Evolutionary conservation across 2,888 invertebrate species (phyloP), one percentile per base, ranked within the genome.

Genomic region (Hirtodrosophila histrioides): DNA sequence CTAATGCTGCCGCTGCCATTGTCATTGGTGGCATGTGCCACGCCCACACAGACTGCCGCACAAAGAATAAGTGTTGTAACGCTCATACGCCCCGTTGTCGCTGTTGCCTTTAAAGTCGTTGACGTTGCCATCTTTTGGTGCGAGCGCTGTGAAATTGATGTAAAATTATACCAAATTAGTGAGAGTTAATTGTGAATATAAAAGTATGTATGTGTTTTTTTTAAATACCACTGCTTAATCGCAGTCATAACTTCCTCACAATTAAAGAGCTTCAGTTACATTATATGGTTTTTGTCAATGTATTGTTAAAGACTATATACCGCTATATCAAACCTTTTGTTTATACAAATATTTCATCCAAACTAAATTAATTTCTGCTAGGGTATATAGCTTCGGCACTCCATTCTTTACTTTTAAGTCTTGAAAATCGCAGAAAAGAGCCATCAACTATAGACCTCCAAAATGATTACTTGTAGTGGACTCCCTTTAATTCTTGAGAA

Each of bases 141-240:
- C 72, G 55, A 63, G 58, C 46, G 61, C 83, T 84, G 75, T 51
- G 58, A 73, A 80, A 71, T 74, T 62, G 57, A 33, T 36, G 51
- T 4, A 49, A 68, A 61, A 54, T 71, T 27, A 7, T 33, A 44
- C 1, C 41, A 62, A 73, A 77, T 71, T 71, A 81, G 65, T 69
- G 6, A 63, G 37, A 67, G 48, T 44, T 64, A 57, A 76, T 67
- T 75, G 41, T 50, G 31, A 40, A 12, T 45, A 17, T n/a, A 40
- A n/a, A 17, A n/a, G 29, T 51, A 17, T 29, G 12, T 4, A 36
- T 36, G 11, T 50, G 27, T 4, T 6, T 8, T 31, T 3, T 31
- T 0, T 31, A 9, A 31, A 31, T 31, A 31, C 3, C 31, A 31
- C 0, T 8, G 3, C 7, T 31, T 31, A 6, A 31, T 31, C 7